Conservation (phyloP, 1,140 invertebrate genomes). For the Leptinotarsa defecta region DNA sequence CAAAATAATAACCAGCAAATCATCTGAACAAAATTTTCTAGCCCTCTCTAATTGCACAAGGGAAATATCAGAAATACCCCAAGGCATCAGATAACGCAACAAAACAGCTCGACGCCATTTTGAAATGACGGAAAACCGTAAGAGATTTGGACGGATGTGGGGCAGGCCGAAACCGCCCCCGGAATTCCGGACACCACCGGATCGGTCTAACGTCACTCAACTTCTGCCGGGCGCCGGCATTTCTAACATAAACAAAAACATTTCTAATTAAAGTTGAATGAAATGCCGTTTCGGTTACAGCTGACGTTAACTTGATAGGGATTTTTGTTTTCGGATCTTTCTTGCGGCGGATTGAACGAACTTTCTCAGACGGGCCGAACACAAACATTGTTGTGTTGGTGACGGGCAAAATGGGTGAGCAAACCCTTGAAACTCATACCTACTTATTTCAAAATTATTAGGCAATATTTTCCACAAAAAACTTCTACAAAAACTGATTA, state of each 20-base stretch:
- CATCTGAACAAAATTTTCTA: too few species aligned
- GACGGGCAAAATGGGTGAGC: too few species aligned
- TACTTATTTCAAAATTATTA: too few species aligned
- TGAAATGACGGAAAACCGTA: neutral
- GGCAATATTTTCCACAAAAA: too few species aligned
- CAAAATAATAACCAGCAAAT: too few species aligned
- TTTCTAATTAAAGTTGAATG: constrained; percentile 28
- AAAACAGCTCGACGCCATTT: neutral
- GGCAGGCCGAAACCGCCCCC: constrained; percentile 11
- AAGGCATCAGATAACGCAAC: too few species aligned
- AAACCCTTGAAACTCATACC: too few species aligned
- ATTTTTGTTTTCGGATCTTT: constrained; percentile 4
- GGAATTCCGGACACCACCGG: constrained; percentile 18
- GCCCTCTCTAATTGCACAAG: too few species aligned
- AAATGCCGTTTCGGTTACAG: constrained; percentile 3
- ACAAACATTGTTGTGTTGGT: too few species aligned
- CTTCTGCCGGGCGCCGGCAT: neutral
- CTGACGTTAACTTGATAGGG: constrained; percentile 1
- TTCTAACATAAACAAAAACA: constrained; percentile 28
- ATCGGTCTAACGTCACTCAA: constrained; percentile 19
- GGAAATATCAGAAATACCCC: too few species aligned
- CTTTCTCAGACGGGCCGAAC: too few species aligned
- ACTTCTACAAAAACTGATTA: too few species aligned
- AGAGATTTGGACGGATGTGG: neutral
- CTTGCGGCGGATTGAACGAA: neutral